Evolutionary conservation across 1,140 invertebrate species (phyloP).

Genomic region (Hydropsyche tenuis): DNA sequence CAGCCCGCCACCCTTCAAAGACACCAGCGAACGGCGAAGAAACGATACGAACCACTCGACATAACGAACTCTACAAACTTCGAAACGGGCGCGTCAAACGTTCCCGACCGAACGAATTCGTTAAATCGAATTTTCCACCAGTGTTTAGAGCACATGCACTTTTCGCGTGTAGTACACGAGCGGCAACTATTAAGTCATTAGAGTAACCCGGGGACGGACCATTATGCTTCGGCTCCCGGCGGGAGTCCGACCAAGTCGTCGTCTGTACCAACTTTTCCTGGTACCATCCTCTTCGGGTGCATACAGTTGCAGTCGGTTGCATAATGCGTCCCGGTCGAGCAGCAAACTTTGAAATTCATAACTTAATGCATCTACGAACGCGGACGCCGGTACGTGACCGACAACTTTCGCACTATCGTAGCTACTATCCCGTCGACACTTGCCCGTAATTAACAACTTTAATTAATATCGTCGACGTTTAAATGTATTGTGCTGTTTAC

Average conservation of each 20-base stretch:
- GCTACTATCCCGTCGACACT: conserved; percentile 26
- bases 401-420: conserved; percentile 37
- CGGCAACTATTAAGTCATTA: conserved; percentile 50
- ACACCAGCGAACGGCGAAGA: no score
- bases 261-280: conserved; percentile 40
- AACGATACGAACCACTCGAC: no score
- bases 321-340: conserved; percentile 47
- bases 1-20: no score
- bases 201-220: conserved; percentile 41
- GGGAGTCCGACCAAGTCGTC: conserved; percentile 26
- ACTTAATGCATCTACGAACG: conserved; percentile 47
- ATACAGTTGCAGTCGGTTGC: no score
- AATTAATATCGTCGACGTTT: neutral
- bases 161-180: conserved; percentile 43
- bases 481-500: neutral
- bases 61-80: no score
- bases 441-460: conserved; percentile 11
- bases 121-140: no score
- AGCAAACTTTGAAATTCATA: conserved; percentile 50
- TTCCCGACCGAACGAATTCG: no score
- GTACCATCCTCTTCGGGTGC: no score
- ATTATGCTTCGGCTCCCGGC: conserved; percentile 45
- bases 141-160: no score
- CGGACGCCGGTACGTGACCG: conserved; percentile 47
- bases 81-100: no score